These are phyloP conservation scores for Platalea minor DNA, from an alignment of 2,797 vertebrate species.

Conservation along the genomic window DNA sequence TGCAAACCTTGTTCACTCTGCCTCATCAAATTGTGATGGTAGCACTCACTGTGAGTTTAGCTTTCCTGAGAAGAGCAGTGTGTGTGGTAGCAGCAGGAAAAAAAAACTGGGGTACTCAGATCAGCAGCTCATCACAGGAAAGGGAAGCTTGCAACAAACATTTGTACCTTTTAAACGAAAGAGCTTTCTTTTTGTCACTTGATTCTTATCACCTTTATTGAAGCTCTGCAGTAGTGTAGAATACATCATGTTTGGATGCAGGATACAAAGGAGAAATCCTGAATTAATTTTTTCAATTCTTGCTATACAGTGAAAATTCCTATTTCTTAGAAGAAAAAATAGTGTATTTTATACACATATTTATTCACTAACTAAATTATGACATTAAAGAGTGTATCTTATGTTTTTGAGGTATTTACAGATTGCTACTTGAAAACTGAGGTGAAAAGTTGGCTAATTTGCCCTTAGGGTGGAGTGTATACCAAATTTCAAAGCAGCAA, in stretches of 20 bases:
- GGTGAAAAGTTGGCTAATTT: neutral
- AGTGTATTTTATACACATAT: neutral
- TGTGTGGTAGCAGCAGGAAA: neutral
- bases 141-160: neutral
- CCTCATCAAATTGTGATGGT: neutral
- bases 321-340: neutral
- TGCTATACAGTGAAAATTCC: neutral
- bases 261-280: neutral
- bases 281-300: neutral
- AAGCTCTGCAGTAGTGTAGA: neutral
- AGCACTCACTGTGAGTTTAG: neutral
- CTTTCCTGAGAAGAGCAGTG: neutral
- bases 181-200: neutral
- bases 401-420: neutral
- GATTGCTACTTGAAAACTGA: neutral
- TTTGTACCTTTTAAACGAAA: neutral
- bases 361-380: neutral
- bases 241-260: neutral
- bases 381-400: neutral
- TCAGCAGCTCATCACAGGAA: neutral
- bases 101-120: neutral
- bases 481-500: neutral
- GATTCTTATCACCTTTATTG: neutral
- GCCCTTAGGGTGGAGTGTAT: neutral
- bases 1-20: neutral